Evolutionary conservation across 2,113 vertebrate genomes (phyloP), one percentile per base, ranked within the genome.

Genomic region (Columbina picui): DNA sequence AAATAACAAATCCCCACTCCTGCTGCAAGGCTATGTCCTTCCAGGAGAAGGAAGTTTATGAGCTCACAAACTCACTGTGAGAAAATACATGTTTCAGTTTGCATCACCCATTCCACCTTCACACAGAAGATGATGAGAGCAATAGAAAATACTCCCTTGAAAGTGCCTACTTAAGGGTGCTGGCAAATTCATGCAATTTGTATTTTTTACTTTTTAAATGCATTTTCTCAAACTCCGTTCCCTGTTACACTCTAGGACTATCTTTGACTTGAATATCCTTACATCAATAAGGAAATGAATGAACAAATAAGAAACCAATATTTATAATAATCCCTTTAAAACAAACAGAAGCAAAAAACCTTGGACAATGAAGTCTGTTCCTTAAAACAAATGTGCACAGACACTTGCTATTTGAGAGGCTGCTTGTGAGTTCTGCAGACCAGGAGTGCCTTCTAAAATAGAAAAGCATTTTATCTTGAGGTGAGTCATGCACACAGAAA

Each of bases 301-400:
- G 60, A 73, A 61, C 55, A 91, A 92, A 94, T 52, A 79, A 91
- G 52, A 84, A 82, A 73, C 1, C 1, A 84, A 8, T 85, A 94
- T 77, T 93, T 95, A 69, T 82, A 87, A 91, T 65, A 52, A 87
- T 41, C 17, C 57, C 67, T 65, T 85, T 83, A 76, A 91, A 85
- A 87, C 27, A 82, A 89, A 94, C 36, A 90, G 70, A 91, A 85
- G 70, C 39, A 91, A 63, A 84, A 84, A 87, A 26, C 19, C 10
- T n/a, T 2, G 0, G 53, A 76, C 49, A 82, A 67, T 47, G 26
- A 92, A 77, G 16, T 38, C 29, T 21, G 23, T 7, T 83, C n/a
- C 76, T 82, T 64, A 68, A 90, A 86, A 89, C 38, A 90, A 68
- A 50, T 8, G 19, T n/a, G 23, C 0, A 3, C 20, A 73, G 68